Conservation (phyloP, 1,140 invertebrate species). For the Subanguina moxae region DNA sequence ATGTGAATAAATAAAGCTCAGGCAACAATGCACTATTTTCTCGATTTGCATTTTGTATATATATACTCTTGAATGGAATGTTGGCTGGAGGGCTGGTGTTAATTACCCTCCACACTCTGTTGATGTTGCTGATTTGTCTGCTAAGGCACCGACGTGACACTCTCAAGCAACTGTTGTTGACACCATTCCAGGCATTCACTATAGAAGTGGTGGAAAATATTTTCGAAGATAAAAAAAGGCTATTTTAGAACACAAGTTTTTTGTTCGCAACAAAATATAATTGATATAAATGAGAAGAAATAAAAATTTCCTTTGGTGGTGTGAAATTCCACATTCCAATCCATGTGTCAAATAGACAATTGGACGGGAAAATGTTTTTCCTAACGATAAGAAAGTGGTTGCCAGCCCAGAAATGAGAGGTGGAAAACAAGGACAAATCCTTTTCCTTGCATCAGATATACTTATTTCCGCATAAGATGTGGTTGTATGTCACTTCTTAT, state of each 20-base stretch:
- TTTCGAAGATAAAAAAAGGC: background rate
- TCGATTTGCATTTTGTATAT: too few relatives aligned
- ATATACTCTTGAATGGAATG: background rate
- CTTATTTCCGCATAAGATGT: too few relatives aligned
- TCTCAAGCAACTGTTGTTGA: constrained; percentile 1
- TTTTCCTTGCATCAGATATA: too few relatives aligned
- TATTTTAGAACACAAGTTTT: background rate
- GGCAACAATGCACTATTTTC: background rate
- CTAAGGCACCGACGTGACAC: constrained; percentile 1
- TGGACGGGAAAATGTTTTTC: too few relatives aligned
- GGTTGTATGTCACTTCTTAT: too few relatives aligned
- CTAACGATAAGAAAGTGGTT: too few relatives aligned
- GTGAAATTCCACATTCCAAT: too few relatives aligned
- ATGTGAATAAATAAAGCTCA: constrained; percentile 1
- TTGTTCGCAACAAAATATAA: background rate
- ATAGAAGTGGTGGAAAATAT: background rate
- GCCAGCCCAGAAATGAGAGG: too few relatives aligned
- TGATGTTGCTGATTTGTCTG: background rate
- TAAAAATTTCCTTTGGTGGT: too few relatives aligned
- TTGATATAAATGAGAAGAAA: background rate
- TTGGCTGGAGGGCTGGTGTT: background rate
- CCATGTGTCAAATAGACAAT: too few relatives aligned
- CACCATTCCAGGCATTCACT: background rate
- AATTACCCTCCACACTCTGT: background rate
- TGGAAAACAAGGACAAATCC: too few relatives aligned